Conservation (phyloP, 2,113 vertebrate species). For the Haemorhous mexicanus region DNA sequence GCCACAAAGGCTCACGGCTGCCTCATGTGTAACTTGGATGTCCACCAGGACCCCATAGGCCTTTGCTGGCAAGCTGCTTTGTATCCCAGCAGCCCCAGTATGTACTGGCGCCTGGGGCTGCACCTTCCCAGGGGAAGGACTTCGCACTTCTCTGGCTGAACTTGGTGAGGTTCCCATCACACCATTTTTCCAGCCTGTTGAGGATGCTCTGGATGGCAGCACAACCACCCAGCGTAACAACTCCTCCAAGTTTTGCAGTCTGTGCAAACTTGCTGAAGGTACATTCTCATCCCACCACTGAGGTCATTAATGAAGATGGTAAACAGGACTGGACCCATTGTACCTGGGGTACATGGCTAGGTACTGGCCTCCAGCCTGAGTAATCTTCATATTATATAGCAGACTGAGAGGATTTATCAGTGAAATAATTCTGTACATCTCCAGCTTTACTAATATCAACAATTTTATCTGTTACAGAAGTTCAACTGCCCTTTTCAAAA, state of each 20-base stretch:
- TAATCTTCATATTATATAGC: neutral
- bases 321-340: neutral
- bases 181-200: neutral
- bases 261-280: neutral
- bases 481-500: neutral
- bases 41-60: neutral
- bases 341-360: neutral
- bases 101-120: neutral
- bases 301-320: neutral
- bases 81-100: rapidly evolving
- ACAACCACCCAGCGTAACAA: neutral
- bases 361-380: neutral
- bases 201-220: neutral
- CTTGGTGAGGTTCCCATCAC: neutral
- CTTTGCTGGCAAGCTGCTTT: neutral
- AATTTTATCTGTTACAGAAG: neutral
- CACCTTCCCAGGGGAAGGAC: neutral
- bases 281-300: neutral
- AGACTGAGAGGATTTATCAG: neutral
- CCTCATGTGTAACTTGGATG: neutral
- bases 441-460: neutral
- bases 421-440: neutral
- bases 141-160: neutral
- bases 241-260: neutral
- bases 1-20: neutral